phyloP scores from a whole-genome alignment of 2,113 vertebrate genomes.

The Cygnus atratus region DNA sequence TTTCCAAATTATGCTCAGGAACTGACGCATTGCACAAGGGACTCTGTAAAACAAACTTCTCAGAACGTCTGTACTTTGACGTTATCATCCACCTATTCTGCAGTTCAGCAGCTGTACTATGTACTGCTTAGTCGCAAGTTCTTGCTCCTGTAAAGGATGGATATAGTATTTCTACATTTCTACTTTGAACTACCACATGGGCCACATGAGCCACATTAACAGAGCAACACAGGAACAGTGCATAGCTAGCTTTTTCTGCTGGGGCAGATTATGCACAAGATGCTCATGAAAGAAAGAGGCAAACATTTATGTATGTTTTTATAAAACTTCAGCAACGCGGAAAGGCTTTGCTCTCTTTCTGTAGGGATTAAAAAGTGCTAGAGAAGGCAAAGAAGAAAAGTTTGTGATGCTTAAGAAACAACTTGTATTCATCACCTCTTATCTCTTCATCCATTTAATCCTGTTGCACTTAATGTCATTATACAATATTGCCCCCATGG shows the following conservation, averaged over 20 bases:
- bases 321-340: not conserved
- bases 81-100: not conserved
- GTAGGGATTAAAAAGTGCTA: not conserved
- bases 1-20: not conserved
- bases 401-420: not conserved
- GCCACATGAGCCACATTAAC: not conserved
- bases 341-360: not conserved
- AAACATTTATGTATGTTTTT: not conserved
- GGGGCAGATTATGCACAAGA: not conserved
- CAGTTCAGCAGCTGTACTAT: not conserved
- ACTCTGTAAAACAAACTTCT: not conserved
- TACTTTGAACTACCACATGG: not conserved
- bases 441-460: not conserved
- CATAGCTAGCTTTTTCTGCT: not conserved
- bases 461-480: not conserved
- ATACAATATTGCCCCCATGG: not conserved
- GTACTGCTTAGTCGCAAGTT: not conserved
- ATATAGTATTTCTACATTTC: not conserved
- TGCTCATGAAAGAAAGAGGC: not conserved
- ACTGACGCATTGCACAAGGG: not conserved
- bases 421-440: not conserved
- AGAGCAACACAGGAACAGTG: not conserved
- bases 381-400: not conserved
- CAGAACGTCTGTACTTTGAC: not conserved
- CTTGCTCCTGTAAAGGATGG: not conserved